Conservation (phyloP, 2,888 invertebrate genomes). For the Marronus borbonicus region DNA sequence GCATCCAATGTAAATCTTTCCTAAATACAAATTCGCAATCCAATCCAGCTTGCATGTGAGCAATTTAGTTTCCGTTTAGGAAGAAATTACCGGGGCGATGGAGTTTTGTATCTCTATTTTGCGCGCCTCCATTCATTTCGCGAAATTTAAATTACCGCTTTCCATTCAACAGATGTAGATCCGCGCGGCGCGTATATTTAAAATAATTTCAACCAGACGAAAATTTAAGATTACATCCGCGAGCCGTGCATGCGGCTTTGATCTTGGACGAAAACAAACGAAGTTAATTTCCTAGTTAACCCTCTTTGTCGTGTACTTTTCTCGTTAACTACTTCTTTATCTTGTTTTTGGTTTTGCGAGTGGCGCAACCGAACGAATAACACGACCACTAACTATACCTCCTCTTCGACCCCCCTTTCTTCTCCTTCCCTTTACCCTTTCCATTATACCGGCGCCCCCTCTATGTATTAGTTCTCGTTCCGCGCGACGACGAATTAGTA, state of each 20-base stretch:
- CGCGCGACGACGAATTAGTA: slow-evolving; percentile 32
- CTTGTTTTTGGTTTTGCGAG: slow-evolving; percentile 41
- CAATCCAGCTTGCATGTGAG: too few relatives aligned
- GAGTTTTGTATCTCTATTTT: neutral
- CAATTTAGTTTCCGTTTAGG: too few relatives aligned
- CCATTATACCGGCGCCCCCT: neutral
- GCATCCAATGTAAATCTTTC: too few relatives aligned
- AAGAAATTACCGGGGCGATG: too few relatives aligned
- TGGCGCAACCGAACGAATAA: neutral
- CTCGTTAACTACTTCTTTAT: slow-evolving; percentile 46
- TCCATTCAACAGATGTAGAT: neutral
- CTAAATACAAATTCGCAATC: too few relatives aligned
- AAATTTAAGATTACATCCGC: slow-evolving; percentile 32
- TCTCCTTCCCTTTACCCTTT: neutral
- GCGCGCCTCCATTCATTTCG: slow-evolving; percentile 9
- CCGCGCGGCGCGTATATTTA: slow-evolving; percentile 16
- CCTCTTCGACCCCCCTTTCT: neutral
- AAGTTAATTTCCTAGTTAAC: slow-evolving; percentile 45
- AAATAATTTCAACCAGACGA: slow-evolving; percentile 40
- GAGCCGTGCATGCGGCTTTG: slow-evolving; percentile 22
- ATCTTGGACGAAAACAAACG: slow-evolving; percentile 36
- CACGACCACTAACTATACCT: slow-evolving; percentile 24
- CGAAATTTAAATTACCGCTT: slow-evolving; percentile 5
- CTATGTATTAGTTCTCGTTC: slow-evolving; percentile 23
- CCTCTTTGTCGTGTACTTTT: slow-evolving; percentile 39